phyloP scores from a whole-genome alignment of 2,797 vertebrate species.

The Nothura maculosa region DNA sequence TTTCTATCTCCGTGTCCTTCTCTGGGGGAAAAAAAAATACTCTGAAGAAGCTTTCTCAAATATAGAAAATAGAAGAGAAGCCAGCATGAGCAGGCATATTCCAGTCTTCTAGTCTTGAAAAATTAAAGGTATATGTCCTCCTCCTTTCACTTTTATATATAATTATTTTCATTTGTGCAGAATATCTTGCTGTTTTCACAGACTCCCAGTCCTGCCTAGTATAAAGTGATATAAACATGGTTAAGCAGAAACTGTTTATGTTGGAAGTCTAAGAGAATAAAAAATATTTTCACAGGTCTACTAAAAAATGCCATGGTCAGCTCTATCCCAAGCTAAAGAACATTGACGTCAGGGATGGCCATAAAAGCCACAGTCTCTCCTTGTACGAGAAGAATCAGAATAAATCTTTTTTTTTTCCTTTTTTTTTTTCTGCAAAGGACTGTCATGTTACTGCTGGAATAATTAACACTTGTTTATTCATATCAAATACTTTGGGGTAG shows the following conservation, averaged over 20 bases:
- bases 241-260: conserved; percentile 14
- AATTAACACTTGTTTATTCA: neutral
- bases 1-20: neutral
- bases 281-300: conserved; percentile 27
- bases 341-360: neutral
- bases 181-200: neutral
- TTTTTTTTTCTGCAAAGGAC: neutral
- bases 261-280: neutral
- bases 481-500: neutral
- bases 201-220: neutral
- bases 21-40: neutral
- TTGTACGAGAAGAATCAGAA: neutral
- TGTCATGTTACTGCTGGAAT: neutral
- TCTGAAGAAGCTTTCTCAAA: neutral
- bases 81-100: neutral
- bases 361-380: neutral
- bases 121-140: neutral
- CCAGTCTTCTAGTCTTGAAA: neutral
- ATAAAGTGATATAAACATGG: neutral
- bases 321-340: neutral
- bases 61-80: neutral
- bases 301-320: neutral
- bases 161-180: neutral
- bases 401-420: neutral
- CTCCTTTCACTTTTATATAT: neutral